Conservation (phyloP, 2,113 vertebrate species). For the Xenopus borealis region DNA sequence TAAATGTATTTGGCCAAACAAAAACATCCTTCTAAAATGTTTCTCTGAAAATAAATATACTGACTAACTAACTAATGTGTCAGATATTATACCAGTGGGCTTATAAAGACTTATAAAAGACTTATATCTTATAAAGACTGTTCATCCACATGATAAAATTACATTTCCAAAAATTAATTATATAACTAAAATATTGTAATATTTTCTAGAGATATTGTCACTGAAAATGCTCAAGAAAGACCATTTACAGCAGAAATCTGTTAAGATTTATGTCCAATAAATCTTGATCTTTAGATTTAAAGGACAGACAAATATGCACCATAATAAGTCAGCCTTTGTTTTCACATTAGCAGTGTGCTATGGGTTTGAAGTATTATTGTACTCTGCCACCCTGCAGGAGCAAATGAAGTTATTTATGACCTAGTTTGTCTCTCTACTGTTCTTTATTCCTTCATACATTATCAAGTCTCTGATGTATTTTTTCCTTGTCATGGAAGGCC, state of each 20-base stretch:
- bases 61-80: no score
- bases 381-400: slow-evolving; percentile 8
- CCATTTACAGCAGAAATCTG: not conserved
- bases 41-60: no score
- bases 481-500: not conserved
- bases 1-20: no score
- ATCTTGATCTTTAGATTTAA: not conserved
- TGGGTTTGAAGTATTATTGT: slow-evolving; percentile 21
- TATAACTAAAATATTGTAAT: no score
- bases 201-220: not conserved
- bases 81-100: no score
- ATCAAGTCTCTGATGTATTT: not conserved
- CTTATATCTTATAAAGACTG: no score
- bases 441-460: slow-evolving; percentile 9
- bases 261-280: not conserved
- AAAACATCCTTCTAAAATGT: no score
- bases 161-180: no score
- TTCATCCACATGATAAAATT: no score
- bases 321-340: slow-evolving; percentile 7
- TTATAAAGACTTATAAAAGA: no score
- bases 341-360: slow-evolving; percentile 12
- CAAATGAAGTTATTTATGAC: slow-evolving; percentile 23
- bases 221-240: not conserved
- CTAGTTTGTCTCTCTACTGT: not conserved
- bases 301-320: not conserved